These are phyloP conservation scores for Spisula subtruncata DNA, from an alignment of 2,888 invertebrate species.

Conservation along the genomic window DNA sequence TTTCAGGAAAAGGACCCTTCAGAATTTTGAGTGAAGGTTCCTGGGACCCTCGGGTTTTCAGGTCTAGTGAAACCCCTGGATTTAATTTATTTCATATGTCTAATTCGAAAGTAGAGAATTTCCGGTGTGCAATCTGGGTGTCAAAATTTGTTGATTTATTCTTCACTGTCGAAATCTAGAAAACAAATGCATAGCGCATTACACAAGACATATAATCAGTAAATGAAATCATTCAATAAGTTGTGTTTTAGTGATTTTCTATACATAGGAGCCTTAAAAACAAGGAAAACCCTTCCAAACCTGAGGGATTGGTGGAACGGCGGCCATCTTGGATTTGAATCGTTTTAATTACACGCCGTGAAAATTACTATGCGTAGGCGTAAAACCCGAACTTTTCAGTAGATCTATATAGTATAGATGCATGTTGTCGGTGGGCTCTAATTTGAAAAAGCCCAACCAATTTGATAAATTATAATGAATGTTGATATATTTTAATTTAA, in stretches of 20 bases:
- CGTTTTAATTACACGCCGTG: slow-evolving; percentile 20
- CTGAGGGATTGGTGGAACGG: slow-evolving; percentile 83
- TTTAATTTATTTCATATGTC: no score
- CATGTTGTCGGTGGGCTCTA: no score
- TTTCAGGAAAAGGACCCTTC: no score
- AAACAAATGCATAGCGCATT: neutral
- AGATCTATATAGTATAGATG: no score
- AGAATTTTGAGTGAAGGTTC: no score
- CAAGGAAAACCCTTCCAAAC: slow-evolving; percentile 59
- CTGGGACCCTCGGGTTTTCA: no score
- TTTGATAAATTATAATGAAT: no score
- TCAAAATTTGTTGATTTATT: neutral
- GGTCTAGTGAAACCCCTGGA: no score
- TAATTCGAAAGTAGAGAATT: neutral
- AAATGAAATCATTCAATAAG: neutral
- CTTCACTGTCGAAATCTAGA: neutral
- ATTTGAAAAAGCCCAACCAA: no score
- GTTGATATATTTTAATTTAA: no score
- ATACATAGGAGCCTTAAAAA: neutral
- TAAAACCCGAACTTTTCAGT: no score
- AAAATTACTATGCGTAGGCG: neutral
- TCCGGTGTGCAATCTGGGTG: neutral
- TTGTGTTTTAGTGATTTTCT: neutral
- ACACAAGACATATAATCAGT: neutral
- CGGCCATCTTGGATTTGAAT: slow-evolving; percentile 78